These are phyloP conservation scores for Pipa parva DNA, from an alignment of 2,113 vertebrate species.

Conservation along the genomic window DNA sequence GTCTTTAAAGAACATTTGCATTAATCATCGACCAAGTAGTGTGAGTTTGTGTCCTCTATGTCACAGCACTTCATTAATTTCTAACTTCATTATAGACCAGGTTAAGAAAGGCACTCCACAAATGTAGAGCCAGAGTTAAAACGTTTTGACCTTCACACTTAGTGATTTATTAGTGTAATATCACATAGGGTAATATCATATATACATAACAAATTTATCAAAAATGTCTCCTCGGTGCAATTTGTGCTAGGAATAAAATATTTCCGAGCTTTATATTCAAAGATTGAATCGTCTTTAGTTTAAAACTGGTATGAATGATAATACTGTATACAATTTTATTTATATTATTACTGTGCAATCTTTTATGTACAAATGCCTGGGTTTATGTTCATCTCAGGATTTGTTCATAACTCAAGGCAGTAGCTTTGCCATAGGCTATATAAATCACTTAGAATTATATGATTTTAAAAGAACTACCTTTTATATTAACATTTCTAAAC, in stretches of 20 bases:
- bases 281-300: conserved; percentile 23
- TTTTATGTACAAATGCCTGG: neutral
- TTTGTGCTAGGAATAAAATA: conserved; percentile 17
- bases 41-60: neutral
- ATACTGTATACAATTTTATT: neutral
- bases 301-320: neutral
- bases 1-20: neutral
- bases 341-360: conserved; percentile 3
- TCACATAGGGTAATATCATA: conserved; percentile 24
- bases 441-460: neutral
- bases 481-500: neutral
- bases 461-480: neutral
- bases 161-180: conserved; percentile 48
- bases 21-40: neutral
- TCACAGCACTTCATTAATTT: conserved; percentile 47
- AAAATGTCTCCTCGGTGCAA: conserved; percentile 20
- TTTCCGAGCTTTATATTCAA: neutral
- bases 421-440: neutral
- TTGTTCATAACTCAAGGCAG: neutral
- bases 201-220: conserved; percentile 43
- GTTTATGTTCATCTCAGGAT: neutral
- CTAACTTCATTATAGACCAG: conserved; percentile 43
- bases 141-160: conserved; percentile 41
- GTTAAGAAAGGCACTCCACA: conserved; percentile 3
- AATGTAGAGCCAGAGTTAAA: conserved; percentile 21